Base-by-base conservation (phyloP, 2,113 vertebrate genomes). In the Ploceus nigricollis region DNA sequence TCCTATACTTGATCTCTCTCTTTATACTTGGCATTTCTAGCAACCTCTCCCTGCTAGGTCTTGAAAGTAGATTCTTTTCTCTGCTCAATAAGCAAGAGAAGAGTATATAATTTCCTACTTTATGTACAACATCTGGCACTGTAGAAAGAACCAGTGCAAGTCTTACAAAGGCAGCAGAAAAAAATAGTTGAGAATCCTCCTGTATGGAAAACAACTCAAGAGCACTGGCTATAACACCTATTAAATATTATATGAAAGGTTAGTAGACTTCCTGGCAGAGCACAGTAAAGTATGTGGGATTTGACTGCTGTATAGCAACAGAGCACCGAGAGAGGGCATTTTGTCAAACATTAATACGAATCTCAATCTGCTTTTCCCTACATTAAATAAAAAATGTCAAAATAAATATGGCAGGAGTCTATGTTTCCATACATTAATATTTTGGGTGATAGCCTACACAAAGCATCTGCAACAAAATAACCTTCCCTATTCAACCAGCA, bases 231-330 rank as follows among this genome's bases (percentile, higher is more conserved):
- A 25, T 48, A 90, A 92, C 89, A 75, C 48, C 63, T 80, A 87
- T 58, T 93, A 77, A 56, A 48, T 56, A 68, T 70, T 81, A 80
- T 28, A 82, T 51, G 70, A 82, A 94, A 94, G 50, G 54, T 73
- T 83, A 95, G 78, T 53, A 86, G 71, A 95, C 82, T 92, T 95
- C 60, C 63, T 78, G 90, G 79, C 61, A 93, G 60, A 96, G 69
- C n/a, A 83, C 2, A 92, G 72, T 77, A 72, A 91, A 82, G 48
- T 78, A 68, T 27, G 70, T 77, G 75, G 54, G 84, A 94, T 85
- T 91, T 89, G 80, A 94, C 9, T 81, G 48, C 64, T 81, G 20
- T 61, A 81, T 27, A 70, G 70, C 80, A 91, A 73, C 33, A 75
- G 31, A 85, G 47, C 50, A 82, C 61, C 69, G 83, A 77, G 75